Evolutionary conservation across 2,888 invertebrate genomes (phyloP).

Genomic region (Cephus pulcher): DNA sequence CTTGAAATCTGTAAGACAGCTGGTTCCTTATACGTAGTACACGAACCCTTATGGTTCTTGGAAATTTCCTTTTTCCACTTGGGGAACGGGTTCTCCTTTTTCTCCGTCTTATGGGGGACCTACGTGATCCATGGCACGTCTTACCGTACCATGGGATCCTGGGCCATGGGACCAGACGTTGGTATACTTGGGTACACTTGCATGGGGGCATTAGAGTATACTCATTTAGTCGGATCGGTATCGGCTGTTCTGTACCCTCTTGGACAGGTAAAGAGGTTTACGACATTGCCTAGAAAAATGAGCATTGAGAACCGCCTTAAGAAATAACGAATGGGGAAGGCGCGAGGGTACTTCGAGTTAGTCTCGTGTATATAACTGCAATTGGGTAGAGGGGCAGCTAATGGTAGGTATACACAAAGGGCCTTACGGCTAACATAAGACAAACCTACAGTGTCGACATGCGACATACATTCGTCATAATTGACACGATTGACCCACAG

Average conservation of each 20-base stretch:
- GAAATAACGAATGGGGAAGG: not conserved
- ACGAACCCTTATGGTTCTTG: not conserved
- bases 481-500: slow-evolving; percentile 61
- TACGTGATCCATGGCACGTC: not conserved
- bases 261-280: not conserved
- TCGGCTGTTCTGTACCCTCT: not conserved
- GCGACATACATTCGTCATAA: slow-evolving; percentile 51
- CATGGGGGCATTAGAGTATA: not conserved
- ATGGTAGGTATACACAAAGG: slow-evolving; percentile 51
- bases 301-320: not conserved
- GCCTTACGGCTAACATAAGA: not conserved
- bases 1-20: not conserved
- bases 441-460: slow-evolving; percentile 10
- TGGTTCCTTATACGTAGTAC: not conserved
- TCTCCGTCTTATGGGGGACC: not conserved
- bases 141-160: not conserved
- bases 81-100: not conserved
- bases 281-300: not conserved
- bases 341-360: not conserved
- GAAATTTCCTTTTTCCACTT: not conserved
- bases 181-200: not conserved
- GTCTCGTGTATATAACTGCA: not conserved
- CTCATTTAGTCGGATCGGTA: not conserved
- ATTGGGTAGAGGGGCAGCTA: slow-evolving; percentile 63
- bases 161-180: not conserved